A percentile compares a stretch with the other conserved stretches of the same genome.
Evolutionary conservation across 1,140 invertebrate genomes (phyloP).

Genomic region (Arctopsyche grandis): DNA sequence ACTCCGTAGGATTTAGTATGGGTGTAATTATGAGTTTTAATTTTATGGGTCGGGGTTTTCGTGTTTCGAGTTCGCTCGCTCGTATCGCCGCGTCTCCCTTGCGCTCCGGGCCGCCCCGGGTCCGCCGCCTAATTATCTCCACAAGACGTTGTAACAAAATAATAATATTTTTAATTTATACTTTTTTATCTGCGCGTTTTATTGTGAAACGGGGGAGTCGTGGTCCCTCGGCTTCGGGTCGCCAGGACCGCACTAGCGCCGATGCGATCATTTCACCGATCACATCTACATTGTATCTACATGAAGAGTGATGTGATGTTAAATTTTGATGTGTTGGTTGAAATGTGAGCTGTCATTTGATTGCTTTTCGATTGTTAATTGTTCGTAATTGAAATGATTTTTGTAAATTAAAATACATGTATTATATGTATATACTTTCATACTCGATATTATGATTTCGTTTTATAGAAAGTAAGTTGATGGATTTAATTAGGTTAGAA

Average conservation of each 20-base stretch:
- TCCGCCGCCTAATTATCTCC: slow-evolving; percentile 52
- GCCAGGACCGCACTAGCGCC: background rate
- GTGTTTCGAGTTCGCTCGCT: slow-evolving; percentile 19
- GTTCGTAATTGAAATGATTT: too few species aligned
- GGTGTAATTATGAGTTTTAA: slow-evolving; percentile 54
- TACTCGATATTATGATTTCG: too few species aligned
- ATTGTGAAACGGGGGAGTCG: slow-evolving; percentile 42
- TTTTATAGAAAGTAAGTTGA: too few species aligned
- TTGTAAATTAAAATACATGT: too few species aligned
- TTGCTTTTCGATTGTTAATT: too few species aligned
- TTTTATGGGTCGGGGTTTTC: slow-evolving; percentile 43
- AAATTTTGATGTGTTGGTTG: too few species aligned
- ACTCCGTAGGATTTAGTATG: slow-evolving; percentile 48
- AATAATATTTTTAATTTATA: slow-evolving; percentile 55
- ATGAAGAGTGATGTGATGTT: too few species aligned
- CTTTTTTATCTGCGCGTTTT: slow-evolving; percentile 52
- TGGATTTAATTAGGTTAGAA: too few species aligned
- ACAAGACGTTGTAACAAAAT: slow-evolving; percentile 52
- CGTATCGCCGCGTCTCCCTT: slow-evolving; percentile 30
- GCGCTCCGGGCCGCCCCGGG: slow-evolving; percentile 36
- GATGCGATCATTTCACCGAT: background rate
- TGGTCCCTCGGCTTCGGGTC: slow-evolving; percentile 11
- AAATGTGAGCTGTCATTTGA: too few species aligned
- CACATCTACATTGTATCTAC: too few species aligned
- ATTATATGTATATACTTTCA: too few species aligned